Base-by-base conservation (phyloP, 2,888 invertebrate species). In the Himalopsyche kuldschensis region DNA sequence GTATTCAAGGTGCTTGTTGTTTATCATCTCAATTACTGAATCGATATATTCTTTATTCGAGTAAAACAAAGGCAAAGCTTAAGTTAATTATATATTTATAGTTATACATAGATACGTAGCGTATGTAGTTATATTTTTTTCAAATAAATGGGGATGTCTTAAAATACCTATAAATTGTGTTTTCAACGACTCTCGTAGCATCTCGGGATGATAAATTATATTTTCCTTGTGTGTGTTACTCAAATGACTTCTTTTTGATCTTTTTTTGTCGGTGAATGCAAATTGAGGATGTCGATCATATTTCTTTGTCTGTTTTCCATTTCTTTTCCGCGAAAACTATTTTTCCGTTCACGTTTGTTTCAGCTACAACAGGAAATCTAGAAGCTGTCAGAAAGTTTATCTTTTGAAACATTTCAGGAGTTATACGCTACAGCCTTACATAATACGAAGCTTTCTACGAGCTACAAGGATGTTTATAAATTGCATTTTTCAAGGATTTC, bases 221-320 rank as follows among this genome's bases (percentile, higher is more conserved):
- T 47, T 47, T 47, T 78, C 47, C 27, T 27, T 47, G 8, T 30
- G 47, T 47, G 46, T 41, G 30, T 47, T 27, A 41, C 46, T 46
- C 30, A 35, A 46, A 78, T n/a, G 78, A 30, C 46, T 78, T 47
- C 78, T 55, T 79, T 79, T 79, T 79, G 79, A 79, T 79, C 79
- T 79, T 35, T 35, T 48, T 55, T 20, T 30, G 11, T 17, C 79
- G 79, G 30, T 17, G 35, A 55, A 79, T 79, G 79, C 79, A 79
- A 79, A 79, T 79, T 27, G 27, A 79, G 79, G 79, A 79, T 79
- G 79, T 79, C 79, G 79, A 79, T 79, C 79, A 79, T 79, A 79
- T 79, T 79, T 79, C 79, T 55, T 55, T 79, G 48, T 79, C 79
- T 48, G 79, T 35, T 79, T 79, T 79, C 79, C 35, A 32, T 30